A percentile compares a stretch with the other conserved stretches of the same genome.
phyloP scores from a whole-genome alignment of 2,888 invertebrate species.

The Salpingus planirostris region DNA sequence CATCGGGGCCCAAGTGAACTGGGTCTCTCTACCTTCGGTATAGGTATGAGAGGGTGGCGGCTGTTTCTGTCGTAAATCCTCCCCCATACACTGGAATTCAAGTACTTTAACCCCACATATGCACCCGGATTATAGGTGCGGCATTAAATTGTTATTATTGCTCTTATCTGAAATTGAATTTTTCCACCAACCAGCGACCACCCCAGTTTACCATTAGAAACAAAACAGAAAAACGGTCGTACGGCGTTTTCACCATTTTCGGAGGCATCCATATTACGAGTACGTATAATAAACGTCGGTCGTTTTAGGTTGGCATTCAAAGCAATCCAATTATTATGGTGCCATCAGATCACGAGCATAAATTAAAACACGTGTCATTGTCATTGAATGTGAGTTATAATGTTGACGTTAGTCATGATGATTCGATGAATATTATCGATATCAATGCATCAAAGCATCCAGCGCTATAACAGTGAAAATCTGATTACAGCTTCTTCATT shows the following conservation, averaged over 20 bases:
- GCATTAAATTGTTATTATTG: constrained; percentile 6
- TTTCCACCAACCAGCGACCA: too few relatives aligned
- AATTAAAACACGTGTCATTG: constrained; percentile 12
- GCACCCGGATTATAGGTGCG: constrained; percentile 14
- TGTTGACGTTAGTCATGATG: constrained; percentile 10
- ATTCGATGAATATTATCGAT: constrained; percentile 15
- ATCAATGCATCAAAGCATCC: too few relatives aligned
- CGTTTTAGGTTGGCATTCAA: too few relatives aligned
- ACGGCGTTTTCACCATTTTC: too few relatives aligned
- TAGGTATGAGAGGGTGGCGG: constrained; percentile 25
- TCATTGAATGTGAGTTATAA: constrained; percentile 8
- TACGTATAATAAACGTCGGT: too few relatives aligned
- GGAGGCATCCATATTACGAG: too few relatives aligned
- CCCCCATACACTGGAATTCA: constrained; percentile 22
- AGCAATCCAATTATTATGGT: too few relatives aligned
- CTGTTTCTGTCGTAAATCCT: constrained; percentile 27
- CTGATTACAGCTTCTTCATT: constrained; percentile 32
- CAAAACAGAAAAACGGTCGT: too few relatives aligned
- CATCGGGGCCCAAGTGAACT: constrained; percentile 25
- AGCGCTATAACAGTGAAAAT: too few relatives aligned
- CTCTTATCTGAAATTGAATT: too few relatives aligned
- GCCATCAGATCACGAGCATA: too few relatives aligned
- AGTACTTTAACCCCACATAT: constrained; percentile 23
- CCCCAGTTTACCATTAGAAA: too few relatives aligned
- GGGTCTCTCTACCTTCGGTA: constrained; percentile 25